phyloP scores from a whole-genome alignment of 2,888 invertebrate genomes.

The Agrenia bidenticulata region DNA sequence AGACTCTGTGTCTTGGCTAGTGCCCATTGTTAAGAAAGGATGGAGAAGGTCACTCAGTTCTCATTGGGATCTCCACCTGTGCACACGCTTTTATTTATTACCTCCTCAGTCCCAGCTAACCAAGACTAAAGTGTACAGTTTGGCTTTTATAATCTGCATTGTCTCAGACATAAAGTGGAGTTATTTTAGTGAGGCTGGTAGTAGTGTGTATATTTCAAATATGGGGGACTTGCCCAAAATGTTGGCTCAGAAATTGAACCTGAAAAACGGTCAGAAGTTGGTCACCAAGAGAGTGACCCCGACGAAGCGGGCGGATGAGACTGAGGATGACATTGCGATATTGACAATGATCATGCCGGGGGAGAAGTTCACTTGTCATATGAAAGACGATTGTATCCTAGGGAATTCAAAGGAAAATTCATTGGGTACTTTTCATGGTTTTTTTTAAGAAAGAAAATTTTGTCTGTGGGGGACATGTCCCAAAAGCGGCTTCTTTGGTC shows the following conservation, averaged over 20 bases:
- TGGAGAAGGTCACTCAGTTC: too few relatives aligned
- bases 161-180: background rate
- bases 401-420: slow-evolving; percentile 74
- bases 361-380: slow-evolving; percentile 72
- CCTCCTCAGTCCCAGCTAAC: too few relatives aligned
- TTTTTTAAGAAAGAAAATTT: too few relatives aligned
- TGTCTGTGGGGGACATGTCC: too few relatives aligned
- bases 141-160: background rate
- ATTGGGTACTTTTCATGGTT: slow-evolving; percentile 16
- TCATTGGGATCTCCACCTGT: too few relatives aligned
- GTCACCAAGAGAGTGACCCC: slow-evolving; percentile 50
- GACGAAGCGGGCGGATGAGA: slow-evolving; percentile 70
- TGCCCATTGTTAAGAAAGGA: too few relatives aligned
- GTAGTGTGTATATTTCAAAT: too few relatives aligned
- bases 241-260: slow-evolving; percentile 42
- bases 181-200: background rate
- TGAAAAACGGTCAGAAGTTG: slow-evolving; percentile 38
- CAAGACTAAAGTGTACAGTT: background rate
- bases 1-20: too few relatives aligned
- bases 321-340: slow-evolving; percentile 84
- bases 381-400: slow-evolving; percentile 71
- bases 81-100: too few relatives aligned
- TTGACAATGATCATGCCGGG: slow-evolving; percentile 80
- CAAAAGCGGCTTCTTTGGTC: too few relatives aligned
- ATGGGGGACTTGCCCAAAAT: slow-evolving; percentile 41